These are phyloP conservation scores for Trichomycterus rosablanca DNA, from an alignment of 2,113 vertebrate species.

Conservation along the genomic window DNA sequence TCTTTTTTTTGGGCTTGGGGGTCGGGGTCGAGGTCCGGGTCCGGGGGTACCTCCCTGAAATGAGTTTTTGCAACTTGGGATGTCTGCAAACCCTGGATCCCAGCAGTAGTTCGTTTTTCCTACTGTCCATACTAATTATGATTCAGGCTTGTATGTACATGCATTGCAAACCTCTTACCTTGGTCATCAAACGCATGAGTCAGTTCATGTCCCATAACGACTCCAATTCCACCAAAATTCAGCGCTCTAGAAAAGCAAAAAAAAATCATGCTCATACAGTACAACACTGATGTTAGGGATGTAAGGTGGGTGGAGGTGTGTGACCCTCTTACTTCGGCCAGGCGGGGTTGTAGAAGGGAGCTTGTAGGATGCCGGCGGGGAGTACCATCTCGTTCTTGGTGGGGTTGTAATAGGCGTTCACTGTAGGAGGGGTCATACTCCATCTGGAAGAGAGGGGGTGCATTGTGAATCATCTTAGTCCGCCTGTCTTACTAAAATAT, in stretches of 20 bases:
- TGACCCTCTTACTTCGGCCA: constrained; percentile 80
- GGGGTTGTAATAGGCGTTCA: constrained; percentile 94
- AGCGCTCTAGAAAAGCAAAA: constrained; percentile 70
- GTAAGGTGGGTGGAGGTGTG: neutral
- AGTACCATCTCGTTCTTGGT: constrained; percentile 98
- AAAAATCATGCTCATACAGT: neutral
- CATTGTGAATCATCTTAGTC: too few relatives aligned
- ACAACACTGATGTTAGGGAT: neutral
- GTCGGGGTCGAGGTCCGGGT: too few relatives aligned
- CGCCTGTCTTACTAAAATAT: too few relatives aligned
- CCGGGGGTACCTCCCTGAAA: too few relatives aligned
- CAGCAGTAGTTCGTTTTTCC: too few relatives aligned
- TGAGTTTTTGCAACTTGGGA: too few relatives aligned
- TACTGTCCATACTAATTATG: too few relatives aligned
- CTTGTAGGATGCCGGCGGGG: constrained; percentile 90
- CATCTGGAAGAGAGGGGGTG: constrained; percentile 69
- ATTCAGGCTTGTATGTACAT: too few relatives aligned
- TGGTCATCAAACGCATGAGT: constrained; percentile 96
- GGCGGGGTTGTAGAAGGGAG: constrained; percentile 83
- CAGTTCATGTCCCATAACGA: constrained; percentile 93
- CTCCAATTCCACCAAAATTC: constrained; percentile 91
- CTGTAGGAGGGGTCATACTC: constrained; percentile 95
- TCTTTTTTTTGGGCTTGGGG: too few relatives aligned
- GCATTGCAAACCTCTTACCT: constrained; percentile 71
- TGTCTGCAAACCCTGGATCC: too few relatives aligned